Base-by-base conservation (phyloP, 37 sponge, comb jelly and placozoan species). In the Eunapius fragilis region DNA sequence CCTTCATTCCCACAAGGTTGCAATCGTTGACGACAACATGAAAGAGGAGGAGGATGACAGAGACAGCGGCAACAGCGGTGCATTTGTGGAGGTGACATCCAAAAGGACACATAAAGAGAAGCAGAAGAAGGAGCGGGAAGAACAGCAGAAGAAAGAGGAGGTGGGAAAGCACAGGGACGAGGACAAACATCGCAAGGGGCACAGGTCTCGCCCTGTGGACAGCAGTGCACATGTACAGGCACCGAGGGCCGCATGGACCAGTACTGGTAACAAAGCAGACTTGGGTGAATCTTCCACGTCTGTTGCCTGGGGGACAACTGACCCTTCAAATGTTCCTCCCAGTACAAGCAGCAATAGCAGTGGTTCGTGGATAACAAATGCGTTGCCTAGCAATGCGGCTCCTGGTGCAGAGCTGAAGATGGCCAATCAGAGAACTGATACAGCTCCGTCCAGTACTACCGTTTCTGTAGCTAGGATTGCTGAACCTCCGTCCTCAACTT, bases 51-150 rank as follows among this genome's bases (percentile, higher is more conserved):
- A 25, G 32, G 24, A 31, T 35, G 74, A 74, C 32, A 86, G 85
- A 24, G 81, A 34, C n/a, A 67, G 17, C 5, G 73, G 37, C 6
- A 78, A 67, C 4, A 75, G 75, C 9, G 80, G 30, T 26, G 92
- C 81, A 19, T 92, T 92, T 36, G 84, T 85, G 35, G 78, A 88
- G 73, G 92, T 92, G 37, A 85, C 83, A 0, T 92, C 92, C 19
- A 92, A 92, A 48, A 88, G 85, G 48, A 74, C 84, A 17, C 78
- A 81, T 19, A 84, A 88, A 30, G 92, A 88, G 49, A 88, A 88
- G 31, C 31, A 30, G 36, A 76, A 82, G 35, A 88, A 92, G 32
- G 83, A 88, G 68, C 76, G 76, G 31, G 86, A 85, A 26, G 86
- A 85, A 45, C 86, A 75, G 22, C 45, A 27, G 58, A 92, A 69